Base-by-base conservation (phyloP, 2,888 invertebrate genomes). In the Netelia inedita region DNA sequence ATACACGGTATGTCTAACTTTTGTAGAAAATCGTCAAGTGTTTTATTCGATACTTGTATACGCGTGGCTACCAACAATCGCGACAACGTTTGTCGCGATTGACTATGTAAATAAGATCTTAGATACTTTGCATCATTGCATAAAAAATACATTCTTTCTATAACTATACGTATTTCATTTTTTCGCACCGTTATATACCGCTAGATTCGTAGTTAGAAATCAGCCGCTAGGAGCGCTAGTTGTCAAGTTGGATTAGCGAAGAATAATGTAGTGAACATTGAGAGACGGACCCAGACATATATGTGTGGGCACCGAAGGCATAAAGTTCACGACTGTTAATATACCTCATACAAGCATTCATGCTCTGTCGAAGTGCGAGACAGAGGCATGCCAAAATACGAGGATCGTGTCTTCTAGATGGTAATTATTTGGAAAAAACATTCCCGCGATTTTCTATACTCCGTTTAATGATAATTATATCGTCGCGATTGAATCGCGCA, bases 231-330 rank as follows among this genome's bases (percentile, higher is more conserved):
- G 28, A 19, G 28, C 23, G 41, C 6, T 3, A 23, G 28, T 5
- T 1, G 57, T 6, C 14, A 71, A 11, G 9, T 11, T 14, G 23
- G 10, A 5, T 21, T 59, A 19, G 28, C 50, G 19, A 53, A 63
- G 50, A 41, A 57, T 96, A 43, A 57, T 96, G 95, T 96, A 83
- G 95, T 95, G 95, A 94, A 95, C 95, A 94, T 95, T 94, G 96
- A 96, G 96, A 96, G 96, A 96, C 96, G 96, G 95, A 96, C 96
- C 95, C 96, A 96, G 96, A 96, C 96, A 95, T 89, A 94, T 89
- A 91, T 87, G 96, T 96, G 96, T 96, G 96, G 95, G 96, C 96
- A 96, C 96, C 96, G 96, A 96, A 96, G 96, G 96, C 96, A 96
- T 96, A 35, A 35, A 90, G 94, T 96, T 96, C 96, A 95, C 95